A percentile compares a stretch with the other conserved stretches of the same genome.
These are phyloP conservation scores for Chelonoidis abingdonii DNA, from an alignment of 2,113 vertebrate genomes.

Conservation along the genomic window DNA sequence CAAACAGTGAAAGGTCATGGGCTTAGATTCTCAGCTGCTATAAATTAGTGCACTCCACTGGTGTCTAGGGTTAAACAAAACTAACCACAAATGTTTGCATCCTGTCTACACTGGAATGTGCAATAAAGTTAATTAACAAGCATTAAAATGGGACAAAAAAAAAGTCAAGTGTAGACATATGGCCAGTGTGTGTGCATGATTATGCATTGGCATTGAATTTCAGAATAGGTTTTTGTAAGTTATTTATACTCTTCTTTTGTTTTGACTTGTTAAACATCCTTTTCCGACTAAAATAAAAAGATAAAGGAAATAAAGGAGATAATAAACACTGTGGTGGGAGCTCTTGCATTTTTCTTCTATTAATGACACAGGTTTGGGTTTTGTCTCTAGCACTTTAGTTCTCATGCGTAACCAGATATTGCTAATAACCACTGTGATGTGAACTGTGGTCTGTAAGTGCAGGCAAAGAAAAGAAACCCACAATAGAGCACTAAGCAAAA, in stretches of 20 bases:
- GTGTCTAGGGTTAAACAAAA: background rate
- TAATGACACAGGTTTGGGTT: background rate
- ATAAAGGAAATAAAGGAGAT: background rate
- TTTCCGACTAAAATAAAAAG: background rate
- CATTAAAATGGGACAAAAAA: background rate
- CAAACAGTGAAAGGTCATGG: background rate
- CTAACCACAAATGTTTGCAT: background rate
- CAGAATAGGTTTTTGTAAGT: background rate
- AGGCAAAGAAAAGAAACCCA: constrained; percentile 15
- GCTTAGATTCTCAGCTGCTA: background rate
- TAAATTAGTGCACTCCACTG: background rate
- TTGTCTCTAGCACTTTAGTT: background rate
- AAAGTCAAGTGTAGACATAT: background rate
- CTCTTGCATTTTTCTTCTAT: background rate
- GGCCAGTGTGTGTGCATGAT: background rate
- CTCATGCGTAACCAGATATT: background rate
- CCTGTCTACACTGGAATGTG: background rate
- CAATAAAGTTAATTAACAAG: background rate
- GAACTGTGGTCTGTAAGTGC: constrained; percentile 40
- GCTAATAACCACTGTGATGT: constrained; percentile 12
- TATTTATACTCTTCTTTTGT: background rate
- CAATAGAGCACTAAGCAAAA: background rate
- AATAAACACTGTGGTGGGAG: background rate
- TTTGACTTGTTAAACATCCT: background rate
- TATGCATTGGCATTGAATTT: background rate